These are phyloP conservation scores for Balaenoptera acutorostrata DNA, from an alignment of 2,113 vertebrate species.

Conservation along the genomic window DNA sequence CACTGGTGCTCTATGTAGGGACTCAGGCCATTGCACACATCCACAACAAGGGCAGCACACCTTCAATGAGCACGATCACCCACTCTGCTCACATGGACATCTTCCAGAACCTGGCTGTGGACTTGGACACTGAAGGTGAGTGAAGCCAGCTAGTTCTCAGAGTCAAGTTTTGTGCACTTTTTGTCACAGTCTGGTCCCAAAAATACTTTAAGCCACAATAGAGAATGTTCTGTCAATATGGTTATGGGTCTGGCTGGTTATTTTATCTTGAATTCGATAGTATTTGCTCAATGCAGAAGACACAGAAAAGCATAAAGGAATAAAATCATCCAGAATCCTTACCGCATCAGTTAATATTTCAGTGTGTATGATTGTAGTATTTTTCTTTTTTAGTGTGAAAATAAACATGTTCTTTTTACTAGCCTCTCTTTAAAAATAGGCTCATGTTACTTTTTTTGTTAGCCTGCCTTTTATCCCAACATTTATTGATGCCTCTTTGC, in stretches of 20 bases:
- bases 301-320: neutral
- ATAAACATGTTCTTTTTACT: neutral
- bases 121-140: constrained; percentile 97
- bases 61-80: constrained; percentile 99
- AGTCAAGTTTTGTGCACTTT: neutral
- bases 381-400: neutral
- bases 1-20: constrained; percentile 97
- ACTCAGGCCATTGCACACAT: constrained; percentile 99
- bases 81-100: constrained; percentile 99
- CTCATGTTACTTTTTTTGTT: neutral
- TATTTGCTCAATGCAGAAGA: neutral
- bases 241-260: neutral
- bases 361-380: neutral
- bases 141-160: neutral
- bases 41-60: constrained; percentile 98
- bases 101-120: constrained; percentile 98
- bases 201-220: neutral
- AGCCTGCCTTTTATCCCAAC: neutral
- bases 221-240: neutral
- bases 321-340: neutral
- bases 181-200: neutral
- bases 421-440: neutral
- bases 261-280: neutral
- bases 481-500: neutral
- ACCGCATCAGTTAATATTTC: neutral